A percentile compares a stretch with the other conserved stretches of the same genome.
phyloP scores from a whole-genome alignment of 2,113 vertebrate genomes.

The Mesoclemmys tuberculata region DNA sequence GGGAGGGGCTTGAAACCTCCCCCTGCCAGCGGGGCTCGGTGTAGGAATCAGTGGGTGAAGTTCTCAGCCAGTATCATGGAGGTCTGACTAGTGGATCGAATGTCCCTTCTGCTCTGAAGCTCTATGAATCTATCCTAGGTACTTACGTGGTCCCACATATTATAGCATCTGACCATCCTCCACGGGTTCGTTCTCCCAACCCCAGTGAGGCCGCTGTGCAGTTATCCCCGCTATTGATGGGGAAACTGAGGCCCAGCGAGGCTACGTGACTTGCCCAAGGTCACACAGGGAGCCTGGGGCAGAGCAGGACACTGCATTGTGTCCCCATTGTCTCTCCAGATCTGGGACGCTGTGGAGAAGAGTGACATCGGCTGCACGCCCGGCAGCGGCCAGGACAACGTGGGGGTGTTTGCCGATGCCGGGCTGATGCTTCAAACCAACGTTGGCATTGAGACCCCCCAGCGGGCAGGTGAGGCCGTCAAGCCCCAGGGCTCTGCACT shows the following conservation, averaged over 20 bases:
- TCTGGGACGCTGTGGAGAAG: constrained; percentile 83
- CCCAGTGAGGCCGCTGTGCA: background rate
- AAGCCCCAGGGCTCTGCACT: background rate
- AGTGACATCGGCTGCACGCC: constrained; percentile 84
- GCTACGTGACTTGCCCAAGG: background rate
- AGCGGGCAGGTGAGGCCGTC: constrained; percentile 66
- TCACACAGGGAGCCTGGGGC: background rate
- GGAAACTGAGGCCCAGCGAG: background rate
- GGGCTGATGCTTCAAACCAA: constrained; percentile 80
- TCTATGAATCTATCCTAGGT: background rate
- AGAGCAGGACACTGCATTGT: background rate
- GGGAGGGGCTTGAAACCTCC: background rate
- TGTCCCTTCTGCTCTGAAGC: background rate
- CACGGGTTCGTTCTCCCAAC: no score
- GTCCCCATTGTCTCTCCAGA: constrained; percentile 49
- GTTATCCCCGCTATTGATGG: background rate
- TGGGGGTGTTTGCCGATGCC: constrained; percentile 81
- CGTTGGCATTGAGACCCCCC: constrained; percentile 26
- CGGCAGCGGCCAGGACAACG: constrained; percentile 79
- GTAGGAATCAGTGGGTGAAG: no score
- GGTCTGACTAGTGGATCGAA: background rate
- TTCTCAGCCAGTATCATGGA: background rate
- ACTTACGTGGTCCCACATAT: background rate
- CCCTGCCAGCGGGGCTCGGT: background rate
- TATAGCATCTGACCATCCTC: background rate